These are phyloP conservation scores for Metridium senile DNA, from an alignment of 92 coral and sea anemone genomes.

Conservation along the genomic window DNA sequence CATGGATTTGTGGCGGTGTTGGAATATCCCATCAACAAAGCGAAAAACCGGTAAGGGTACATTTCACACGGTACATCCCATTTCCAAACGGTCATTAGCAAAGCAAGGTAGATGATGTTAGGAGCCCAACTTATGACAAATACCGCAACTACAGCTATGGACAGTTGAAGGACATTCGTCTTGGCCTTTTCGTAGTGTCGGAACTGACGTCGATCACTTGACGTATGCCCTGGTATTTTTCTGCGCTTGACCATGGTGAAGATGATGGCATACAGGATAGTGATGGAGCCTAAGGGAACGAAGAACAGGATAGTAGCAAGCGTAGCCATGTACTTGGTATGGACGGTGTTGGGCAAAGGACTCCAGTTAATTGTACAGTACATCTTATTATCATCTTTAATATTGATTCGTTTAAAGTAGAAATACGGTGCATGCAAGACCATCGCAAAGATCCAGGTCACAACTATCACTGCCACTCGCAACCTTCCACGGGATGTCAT, in stretches of 20 bases:
- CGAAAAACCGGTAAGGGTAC: constrained; percentile 24
- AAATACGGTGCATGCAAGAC: constrained; percentile 21
- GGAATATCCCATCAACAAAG: constrained; percentile 32
- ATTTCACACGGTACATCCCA: constrained; percentile 34
- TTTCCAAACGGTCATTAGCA: constrained; percentile 35
- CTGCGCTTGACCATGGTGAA: constrained; percentile 34
- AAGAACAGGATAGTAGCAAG: constrained; percentile 12
- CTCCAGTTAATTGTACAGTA: constrained; percentile 35
- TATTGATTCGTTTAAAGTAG: constrained; percentile 1
- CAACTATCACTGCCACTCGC: constrained; percentile 8
- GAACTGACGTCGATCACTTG: constrained; percentile 35
- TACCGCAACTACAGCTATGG: constrained; percentile 26
- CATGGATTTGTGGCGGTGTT: constrained; percentile 44
- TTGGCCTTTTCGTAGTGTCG: constrained; percentile 44
- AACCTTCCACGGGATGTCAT: constrained; percentile 25
- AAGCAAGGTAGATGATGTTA: constrained; percentile 7
- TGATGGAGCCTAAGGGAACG: constrained; percentile 19
- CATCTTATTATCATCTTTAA: background rate
- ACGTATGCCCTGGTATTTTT: constrained; percentile 28
- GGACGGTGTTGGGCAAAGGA: background rate
- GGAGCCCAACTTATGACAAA: constrained; percentile 42
- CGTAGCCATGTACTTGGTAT: constrained; percentile 32
- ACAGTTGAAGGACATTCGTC: constrained; percentile 29
- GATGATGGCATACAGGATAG: constrained; percentile 29
- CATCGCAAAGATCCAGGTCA: constrained; percentile 41